Evolutionary conservation across 2,797 vertebrate genomes (phyloP), one percentile per base, ranked within the genome.

Genomic region (Typhlichthys subterraneus): DNA sequence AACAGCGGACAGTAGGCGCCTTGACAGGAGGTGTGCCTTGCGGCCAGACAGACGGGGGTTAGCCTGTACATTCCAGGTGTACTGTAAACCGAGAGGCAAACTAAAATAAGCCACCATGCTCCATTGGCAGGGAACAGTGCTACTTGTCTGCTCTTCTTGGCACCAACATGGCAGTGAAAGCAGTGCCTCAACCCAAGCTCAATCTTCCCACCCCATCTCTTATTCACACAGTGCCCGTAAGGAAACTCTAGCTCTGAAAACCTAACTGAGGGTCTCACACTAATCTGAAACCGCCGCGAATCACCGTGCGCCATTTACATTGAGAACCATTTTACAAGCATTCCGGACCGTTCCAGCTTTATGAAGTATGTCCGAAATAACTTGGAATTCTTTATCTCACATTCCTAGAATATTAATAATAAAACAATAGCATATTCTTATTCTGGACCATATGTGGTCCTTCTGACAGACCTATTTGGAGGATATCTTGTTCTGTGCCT

Each of bases 111-210:
- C 51, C 69, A 50, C 29, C 33, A 70, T 52, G 61, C 67, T 73
- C 42, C 67, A 55, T 55, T 77, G 67, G 54, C 70, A 76, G 73
- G 70, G 52, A 73, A 61, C 63, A 70, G 38, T 69, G 63, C 69
- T 76, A 66, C 72, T 53, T 68, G 70, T 78, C 76, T 70, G 67
- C 69, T 75, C 86, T 70, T 64, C 64, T 74, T 67, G 53, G 59
- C 29, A 38, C 52, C 59, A 72, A 60, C 69, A 75, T 64, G 59
- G 64, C 70, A 69, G 69, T 48, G 53, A 66, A 73, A 63, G 58
- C 72, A 62, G 62, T 73, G 55, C 57, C 63, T 65, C 70, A 72
- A 70, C 60, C 65, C 53, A 56, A 23, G 67, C 50, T 64, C 70
- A 56, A 63, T 61, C 45, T 42, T 53, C 69, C 63, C 65, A 75